Evolutionary conservation across 1,140 invertebrate genomes (phyloP).

Genomic region (Eufriesea mexicana): DNA sequence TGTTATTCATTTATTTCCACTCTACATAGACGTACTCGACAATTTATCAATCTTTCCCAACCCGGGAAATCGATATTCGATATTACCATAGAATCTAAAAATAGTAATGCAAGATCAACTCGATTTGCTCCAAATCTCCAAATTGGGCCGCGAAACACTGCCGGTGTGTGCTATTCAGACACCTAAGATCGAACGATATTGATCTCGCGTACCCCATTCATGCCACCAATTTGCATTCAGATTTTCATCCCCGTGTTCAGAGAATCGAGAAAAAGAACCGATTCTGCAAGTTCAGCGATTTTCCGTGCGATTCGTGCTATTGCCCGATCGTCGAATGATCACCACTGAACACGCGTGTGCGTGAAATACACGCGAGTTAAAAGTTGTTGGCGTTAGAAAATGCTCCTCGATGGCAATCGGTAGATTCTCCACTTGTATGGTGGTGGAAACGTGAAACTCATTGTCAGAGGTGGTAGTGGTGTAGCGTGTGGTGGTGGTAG

Average conservation of each 20-base stretch:
- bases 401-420: slow-evolving; percentile 52
- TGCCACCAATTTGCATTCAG: background rate
- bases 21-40: background rate
- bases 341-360: background rate
- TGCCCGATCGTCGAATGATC: background rate
- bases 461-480: slow-evolving; percentile 41
- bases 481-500: slow-evolving; percentile 74
- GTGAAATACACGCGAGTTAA: slow-evolving; percentile 1
- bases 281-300: background rate
- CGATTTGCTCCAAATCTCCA: background rate
- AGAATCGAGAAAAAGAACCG: background rate
- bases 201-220: background rate
- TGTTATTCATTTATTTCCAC: background rate
- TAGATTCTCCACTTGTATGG: slow-evolving; percentile 29
- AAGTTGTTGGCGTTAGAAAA: slow-evolving; percentile 26
- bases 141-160: background rate
- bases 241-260: background rate
- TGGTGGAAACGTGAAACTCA: slow-evolving; percentile 30
- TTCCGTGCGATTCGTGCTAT: background rate
- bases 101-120: background rate
- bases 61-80: background rate
- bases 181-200: background rate
- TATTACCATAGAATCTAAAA: background rate
- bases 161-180: background rate
- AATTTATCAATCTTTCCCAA: background rate